These are phyloP conservation scores for Perdita meconis DNA, from an alignment of 2,888 invertebrate genomes.

Conservation along the genomic window DNA sequence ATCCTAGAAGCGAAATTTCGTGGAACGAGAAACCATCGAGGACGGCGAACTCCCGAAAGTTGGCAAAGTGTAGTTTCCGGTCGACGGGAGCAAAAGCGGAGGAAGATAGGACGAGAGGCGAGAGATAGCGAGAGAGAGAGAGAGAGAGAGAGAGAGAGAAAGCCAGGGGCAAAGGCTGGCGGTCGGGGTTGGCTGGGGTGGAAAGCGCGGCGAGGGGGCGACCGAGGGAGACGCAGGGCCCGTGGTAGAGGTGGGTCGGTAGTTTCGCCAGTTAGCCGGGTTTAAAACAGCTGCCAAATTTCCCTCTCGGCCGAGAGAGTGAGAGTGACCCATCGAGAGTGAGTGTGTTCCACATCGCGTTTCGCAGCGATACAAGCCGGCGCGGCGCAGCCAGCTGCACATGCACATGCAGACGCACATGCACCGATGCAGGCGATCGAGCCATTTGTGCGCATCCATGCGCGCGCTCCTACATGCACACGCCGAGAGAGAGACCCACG, in stretches of 20 bases:
- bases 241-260: slow-evolving; percentile 54
- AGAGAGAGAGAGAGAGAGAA: slow-evolving; percentile 25
- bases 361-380: slow-evolving; percentile 62
- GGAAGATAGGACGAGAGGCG: slow-evolving; percentile 18
- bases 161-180: slow-evolving; percentile 25
- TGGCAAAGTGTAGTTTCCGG: not conserved
- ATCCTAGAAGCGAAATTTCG: not conserved
- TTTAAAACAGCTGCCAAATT: slow-evolving; percentile 84
- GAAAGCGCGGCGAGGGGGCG: slow-evolving; percentile 24
- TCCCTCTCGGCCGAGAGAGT: slow-evolving; percentile 83
- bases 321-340: slow-evolving; percentile 84
- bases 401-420: slow-evolving; percentile 35
- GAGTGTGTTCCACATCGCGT: slow-evolving; percentile 81
- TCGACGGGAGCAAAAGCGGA: slow-evolving; percentile 13
- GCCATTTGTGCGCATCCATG: slow-evolving; percentile 66
- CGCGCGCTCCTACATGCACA: slow-evolving; percentile 56
- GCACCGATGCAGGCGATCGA: slow-evolving; percentile 29
- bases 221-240: slow-evolving; percentile 49
- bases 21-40: not conserved
- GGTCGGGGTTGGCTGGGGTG: not conserved
- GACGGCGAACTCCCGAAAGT: slow-evolving; percentile 33
- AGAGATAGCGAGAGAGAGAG: slow-evolving; percentile 26
- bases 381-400: slow-evolving; percentile 64
- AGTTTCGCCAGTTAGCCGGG: slow-evolving; percentile 81
- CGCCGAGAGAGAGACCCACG: slow-evolving; percentile 2